Evolutionary conservation across 2,797 vertebrate species (phyloP), one percentile per base, ranked within the genome.

Genomic region (Cottoperca gobio): DNA sequence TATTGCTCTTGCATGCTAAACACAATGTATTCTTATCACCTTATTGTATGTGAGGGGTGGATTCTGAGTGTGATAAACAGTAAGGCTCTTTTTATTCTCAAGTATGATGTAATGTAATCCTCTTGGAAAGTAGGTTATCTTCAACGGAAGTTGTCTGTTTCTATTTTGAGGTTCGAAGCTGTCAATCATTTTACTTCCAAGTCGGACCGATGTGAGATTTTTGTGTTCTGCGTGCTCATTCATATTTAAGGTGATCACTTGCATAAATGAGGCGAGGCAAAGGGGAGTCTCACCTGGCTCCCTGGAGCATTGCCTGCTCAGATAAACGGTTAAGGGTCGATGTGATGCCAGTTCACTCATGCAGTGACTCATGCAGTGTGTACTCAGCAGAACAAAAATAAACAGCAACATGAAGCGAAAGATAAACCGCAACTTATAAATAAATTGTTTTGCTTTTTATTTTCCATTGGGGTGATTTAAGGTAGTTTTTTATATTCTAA

Each of bases 261-360:
- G 28, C 52, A 63, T 54, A 82, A 71, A 81, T 67, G 73, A 82
- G 60, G 13, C 6, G 26, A 76, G 31, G 57, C 35, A 39, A 55
- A 75, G 76, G 57, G 55, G 21, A n/a, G 37, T n/a, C 76, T 83
- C 73, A 81, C 63, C 71, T 76, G 12, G 23, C 46, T 87, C 73
- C 60, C 73, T 43, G 58, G 62, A 78, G 76, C 73, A 28, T 65
- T 49, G 49, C 31, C 55, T 81, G 16, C 62, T 84, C 45, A 37
- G 66, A 78, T 79, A 54, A 75, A 79, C 8, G 2, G 52, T 82
- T 79, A 61, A 57, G 28, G 33, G 11, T 58, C 76, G 70, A 72
- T 84, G 54, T 68, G 81, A 64, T 76, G 70, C 62, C 62, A 40
- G 65, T 71, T 87, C 83, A 90, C 40, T 91, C 81, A 81, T 68